Percentiles rank a stretch among this genome's conserved stretches.
These are phyloP conservation scores for Myripristis murdjan DNA, from an alignment of 2,797 vertebrate genomes.

Conservation along the genomic window DNA sequence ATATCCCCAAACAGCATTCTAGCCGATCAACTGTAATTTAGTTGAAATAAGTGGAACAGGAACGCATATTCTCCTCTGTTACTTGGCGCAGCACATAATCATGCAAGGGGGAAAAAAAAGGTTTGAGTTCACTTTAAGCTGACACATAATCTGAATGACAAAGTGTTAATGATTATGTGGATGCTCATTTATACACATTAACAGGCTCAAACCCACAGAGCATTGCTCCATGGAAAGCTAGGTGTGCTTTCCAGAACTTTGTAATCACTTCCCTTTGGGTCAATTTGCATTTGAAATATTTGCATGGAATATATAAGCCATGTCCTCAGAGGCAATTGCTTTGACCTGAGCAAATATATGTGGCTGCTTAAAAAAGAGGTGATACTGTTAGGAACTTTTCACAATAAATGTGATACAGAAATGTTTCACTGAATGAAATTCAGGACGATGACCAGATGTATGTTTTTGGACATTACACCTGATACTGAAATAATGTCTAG, in stretches of 20 bases:
- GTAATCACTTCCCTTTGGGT: constrained; percentile 36
- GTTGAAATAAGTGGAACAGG: not conserved
- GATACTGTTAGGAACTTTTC: not conserved
- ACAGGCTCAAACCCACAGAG: constrained; percentile 6
- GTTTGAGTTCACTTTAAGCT: not conserved
- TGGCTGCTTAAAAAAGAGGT: not conserved
- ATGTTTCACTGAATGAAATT: not conserved
- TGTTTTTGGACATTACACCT: not conserved
- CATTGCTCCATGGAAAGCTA: constrained; percentile 7
- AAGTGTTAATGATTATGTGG: constrained; percentile 57
- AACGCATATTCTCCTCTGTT: not conserved
- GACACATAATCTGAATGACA: constrained; percentile 16
- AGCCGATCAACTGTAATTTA: not conserved
- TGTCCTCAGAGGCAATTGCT: not conserved
- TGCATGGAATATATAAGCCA: constrained; percentile 36
- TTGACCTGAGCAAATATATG: not conserved
- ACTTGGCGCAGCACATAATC: not conserved
- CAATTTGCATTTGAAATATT: constrained; percentile 66
- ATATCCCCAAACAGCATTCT: not conserved
- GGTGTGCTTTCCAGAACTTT: not conserved
- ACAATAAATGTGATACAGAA: not conserved
- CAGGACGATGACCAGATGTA: not conserved
- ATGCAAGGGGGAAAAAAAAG: not conserved
- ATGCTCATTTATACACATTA: constrained; percentile 42
- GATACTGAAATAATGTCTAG: not conserved